Percentiles rank a stretch among this genome's conserved stretches.
phyloP scores from a whole-genome alignment of 2,113 vertebrate genomes.

The Vulpes lagopus region DNA sequence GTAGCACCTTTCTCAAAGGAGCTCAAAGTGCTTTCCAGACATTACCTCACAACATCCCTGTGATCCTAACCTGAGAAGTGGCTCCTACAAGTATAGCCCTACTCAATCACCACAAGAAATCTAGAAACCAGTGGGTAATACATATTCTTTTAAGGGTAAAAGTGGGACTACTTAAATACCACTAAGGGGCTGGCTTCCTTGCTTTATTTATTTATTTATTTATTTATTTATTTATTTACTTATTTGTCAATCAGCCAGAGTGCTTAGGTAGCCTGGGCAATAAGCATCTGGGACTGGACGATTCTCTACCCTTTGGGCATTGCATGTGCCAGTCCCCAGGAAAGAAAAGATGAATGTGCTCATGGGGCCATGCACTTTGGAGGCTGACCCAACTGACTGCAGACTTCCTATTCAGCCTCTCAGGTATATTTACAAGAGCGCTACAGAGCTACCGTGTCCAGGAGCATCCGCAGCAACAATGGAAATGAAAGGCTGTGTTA shows the following conservation, averaged over 20 bases:
- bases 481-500: neutral
- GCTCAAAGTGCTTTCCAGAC: constrained; percentile 79
- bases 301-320: neutral
- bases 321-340: neutral
- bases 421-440: neutral
- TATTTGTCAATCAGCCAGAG: neutral
- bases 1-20: constrained; percentile 73
- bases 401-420: neutral
- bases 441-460: neutral
- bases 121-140: constrained; percentile 49
- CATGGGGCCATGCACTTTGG: neutral
- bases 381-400: neutral
- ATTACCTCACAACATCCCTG: constrained; percentile 77
- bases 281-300: constrained; percentile 28
- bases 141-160: constrained; percentile 71
- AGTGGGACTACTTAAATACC: constrained; percentile 60
- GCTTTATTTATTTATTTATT: neutral
- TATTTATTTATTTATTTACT: neutral
- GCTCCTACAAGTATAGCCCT: constrained; percentile 49
- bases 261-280: constrained; percentile 36
- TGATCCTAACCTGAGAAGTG: constrained; percentile 67
- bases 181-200: neutral
- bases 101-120: constrained; percentile 69
- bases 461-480: neutral
- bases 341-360: constrained; percentile 11